Evolutionary conservation across 2,113 vertebrate genomes (phyloP).

Genomic region (Percina caprodes): DNA sequence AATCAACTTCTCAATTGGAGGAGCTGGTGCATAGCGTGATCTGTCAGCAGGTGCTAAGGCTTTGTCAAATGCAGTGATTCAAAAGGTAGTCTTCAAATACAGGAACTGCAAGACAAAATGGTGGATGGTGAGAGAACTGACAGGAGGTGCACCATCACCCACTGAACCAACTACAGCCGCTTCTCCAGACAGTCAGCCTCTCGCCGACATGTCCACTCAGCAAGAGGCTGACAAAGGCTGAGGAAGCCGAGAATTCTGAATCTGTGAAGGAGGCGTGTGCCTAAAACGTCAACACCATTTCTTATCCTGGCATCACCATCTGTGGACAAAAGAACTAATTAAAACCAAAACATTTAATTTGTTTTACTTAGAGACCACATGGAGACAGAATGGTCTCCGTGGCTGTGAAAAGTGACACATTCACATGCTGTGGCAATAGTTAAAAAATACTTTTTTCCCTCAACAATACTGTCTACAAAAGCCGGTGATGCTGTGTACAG

Average conservation of each 20-base stretch:
- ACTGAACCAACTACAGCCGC: conserved; percentile 53
- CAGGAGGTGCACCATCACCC: conserved; percentile 65
- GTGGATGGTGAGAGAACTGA: conserved; percentile 66
- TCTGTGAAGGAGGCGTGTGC: conserved; percentile 22
- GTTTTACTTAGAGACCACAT: neutral
- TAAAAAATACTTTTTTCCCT: neutral
- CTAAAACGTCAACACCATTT: conserved; percentile 25
- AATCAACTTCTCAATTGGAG: conserved; percentile 75
- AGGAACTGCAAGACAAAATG: conserved; percentile 70
- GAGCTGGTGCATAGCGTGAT: conserved; percentile 72
- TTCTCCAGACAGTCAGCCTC: conserved; percentile 57
- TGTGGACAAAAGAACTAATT: conserved; percentile 39
- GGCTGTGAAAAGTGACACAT: neutral
- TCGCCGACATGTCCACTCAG: conserved; percentile 63
- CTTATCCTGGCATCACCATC: conserved; percentile 12
- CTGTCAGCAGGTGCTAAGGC: conserved; percentile 79
- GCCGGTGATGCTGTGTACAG: neutral
- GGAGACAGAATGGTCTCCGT: neutral
- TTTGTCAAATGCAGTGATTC: conserved; percentile 73
- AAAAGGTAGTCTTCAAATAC: conserved; percentile 73
- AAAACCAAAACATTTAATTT: conserved; percentile 21
- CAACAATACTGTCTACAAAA: neutral
- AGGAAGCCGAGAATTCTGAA: conserved; percentile 44
- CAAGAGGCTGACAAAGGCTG: conserved; percentile 29
- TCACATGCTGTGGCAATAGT: neutral